Base-by-base conservation (phyloP, 2,113 vertebrate genomes). In the Cryptomyrus ogoouensis region DNA sequence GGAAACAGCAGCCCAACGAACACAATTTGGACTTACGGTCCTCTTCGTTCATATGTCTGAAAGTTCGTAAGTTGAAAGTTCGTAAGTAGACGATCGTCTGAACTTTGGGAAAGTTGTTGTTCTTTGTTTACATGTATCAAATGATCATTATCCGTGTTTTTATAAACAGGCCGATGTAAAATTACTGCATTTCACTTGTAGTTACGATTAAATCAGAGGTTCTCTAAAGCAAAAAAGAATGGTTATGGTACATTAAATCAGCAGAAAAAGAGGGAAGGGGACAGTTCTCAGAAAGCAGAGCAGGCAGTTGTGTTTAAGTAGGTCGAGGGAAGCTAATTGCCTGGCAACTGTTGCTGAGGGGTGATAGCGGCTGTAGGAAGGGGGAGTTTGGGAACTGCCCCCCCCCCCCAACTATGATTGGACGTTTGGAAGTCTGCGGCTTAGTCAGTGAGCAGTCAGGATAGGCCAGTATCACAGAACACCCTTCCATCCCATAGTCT, bases 281-380 rank as follows among this genome's bases (percentile, higher is more conserved):
- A 49, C 39, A 66, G 0, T 24, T 49, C 8, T 35, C 19, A 74
- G 56, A 90, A 52, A 90, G 53, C 80, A 89, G 83, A 88, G 13
- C 27, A 58, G 87, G 39, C 89, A 89, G 89, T 83, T 83, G 88
- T 87, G n/a, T 13, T 84, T 88, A 91, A 91, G 89, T 90, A 90
- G 91, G 91, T 91, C 83, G 62, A 83, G 9, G 70, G 89, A 90
- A 66, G 42, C 88, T 80, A 89, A 90, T 90, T 89, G 88, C 91
- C 89, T 90, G 88, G 91, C 89, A 91, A 90, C 89, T 89, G 89
- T n/a, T 49, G 89, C 42, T 9, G 85, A 49, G 89, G 21, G 31
- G 39, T 80, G 89, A 88, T 44, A 46, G 53, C 21, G 62, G 83
- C 12, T 58, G 49, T 21, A 88, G 46, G 31, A 53, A 35, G 24